Base-by-base conservation (phyloP, 2,797 vertebrate genomes). In the Hydrocynus forskahlii region DNA sequence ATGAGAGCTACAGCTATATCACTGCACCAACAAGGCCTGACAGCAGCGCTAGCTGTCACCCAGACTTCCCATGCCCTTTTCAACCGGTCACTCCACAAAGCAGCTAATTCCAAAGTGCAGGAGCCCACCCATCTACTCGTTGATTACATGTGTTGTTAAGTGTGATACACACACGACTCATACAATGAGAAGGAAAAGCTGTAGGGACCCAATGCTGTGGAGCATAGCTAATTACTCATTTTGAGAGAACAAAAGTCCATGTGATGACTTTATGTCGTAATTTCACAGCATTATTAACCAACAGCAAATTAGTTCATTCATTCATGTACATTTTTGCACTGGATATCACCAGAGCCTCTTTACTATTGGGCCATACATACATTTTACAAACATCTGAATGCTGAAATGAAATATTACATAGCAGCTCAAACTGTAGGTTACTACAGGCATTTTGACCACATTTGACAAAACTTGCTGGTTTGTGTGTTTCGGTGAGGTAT, bases 91-190 rank as follows among this genome's bases (percentile, higher is more conserved):
- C 79, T 29, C 75, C 54, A 23, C n/a, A 78, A 72, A 64, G 29
- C 62, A 57, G 69, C 78, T 84, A 83, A 82, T 83, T 87, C 78
- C 55, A 74, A 82, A 78, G 50, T 50, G 67, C 69, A 74, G 2
- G 13, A 57, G 8, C 25, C 16, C 13, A 57, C 12, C 29, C 38
- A 40, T 72, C 54, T 75, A 40, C 9, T 35, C 62, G 21, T 59
- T 85, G 74, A 85, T 85, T 81, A 78, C 43, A 43, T 23, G 29
- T 59, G 59, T 78, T 69, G 66, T 75, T 75, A 43, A 63, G 64
- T 43, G 14, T 66, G 59, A 17, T 12, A 43, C 13, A 35, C 10
- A 2, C 16, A 64, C 16, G 17, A 40, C 38, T 40, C 1, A 1
- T 17, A 66, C 63, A 38, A 19, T 7, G 2, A 66, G 7, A 66